Evolutionary conservation across 2,888 invertebrate genomes (phyloP).

Genomic region (Drosophila prostipennis): DNA sequence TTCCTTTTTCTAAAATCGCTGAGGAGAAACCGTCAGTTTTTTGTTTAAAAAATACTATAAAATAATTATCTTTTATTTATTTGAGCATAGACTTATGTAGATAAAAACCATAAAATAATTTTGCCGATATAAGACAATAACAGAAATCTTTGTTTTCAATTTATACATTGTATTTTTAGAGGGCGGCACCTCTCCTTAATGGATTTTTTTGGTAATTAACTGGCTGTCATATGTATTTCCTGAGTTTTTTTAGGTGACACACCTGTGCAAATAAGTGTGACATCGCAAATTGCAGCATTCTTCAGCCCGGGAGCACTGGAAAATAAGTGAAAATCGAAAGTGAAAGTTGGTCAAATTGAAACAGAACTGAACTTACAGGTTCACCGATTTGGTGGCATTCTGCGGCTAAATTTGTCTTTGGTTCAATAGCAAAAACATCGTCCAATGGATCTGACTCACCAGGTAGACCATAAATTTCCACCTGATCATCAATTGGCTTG

Average conservation of each 20-base stretch:
- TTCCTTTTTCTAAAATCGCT: too few species aligned
- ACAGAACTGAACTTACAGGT: conserved; percentile 33
- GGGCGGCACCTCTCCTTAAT: not conserved
- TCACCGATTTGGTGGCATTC: conserved; percentile 37
- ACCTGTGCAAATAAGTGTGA: conserved; percentile 81
- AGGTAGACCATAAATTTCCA: conserved; percentile 13
- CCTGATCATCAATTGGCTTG: not conserved
- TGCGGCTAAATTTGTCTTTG: not conserved
- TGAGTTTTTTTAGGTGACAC: conserved; percentile 74
- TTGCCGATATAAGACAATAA: too few species aligned
- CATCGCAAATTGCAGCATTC: conserved; percentile 82
- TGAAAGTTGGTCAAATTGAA: not conserved
- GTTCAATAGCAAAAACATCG: not conserved
- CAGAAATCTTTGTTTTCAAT: too few species aligned
- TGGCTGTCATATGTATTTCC: conserved; percentile 5
- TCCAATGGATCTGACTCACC: conserved; percentile 7
- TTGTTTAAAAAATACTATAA: not conserved
- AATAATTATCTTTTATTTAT: too few species aligned
- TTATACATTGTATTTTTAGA: not conserved
- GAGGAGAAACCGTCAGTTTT: too few species aligned
- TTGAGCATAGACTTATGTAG: too few species aligned
- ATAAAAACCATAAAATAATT: too few species aligned
- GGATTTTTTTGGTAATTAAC: conserved; percentile 15
- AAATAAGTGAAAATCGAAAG: conserved; percentile 22
- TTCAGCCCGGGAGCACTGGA: conserved; percentile 72